Conservation (phyloP, 2,797 vertebrate species). For the Eptatretus atami region DNA sequence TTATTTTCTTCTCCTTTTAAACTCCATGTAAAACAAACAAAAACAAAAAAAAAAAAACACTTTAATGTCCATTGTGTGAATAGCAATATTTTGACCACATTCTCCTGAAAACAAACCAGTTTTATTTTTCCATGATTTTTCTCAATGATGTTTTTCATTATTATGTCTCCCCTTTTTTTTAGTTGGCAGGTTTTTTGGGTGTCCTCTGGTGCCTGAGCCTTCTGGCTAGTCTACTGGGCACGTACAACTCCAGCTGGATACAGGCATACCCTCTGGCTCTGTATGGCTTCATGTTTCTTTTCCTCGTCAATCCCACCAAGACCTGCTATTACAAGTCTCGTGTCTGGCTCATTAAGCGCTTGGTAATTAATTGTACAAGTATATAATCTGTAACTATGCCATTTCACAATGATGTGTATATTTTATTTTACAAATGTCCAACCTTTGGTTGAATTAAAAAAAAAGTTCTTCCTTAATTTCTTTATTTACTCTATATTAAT, state of each 20-base stretch:
- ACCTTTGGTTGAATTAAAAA: neutral
- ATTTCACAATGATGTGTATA: too few relatives aligned
- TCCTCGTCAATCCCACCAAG: conserved; percentile 94
- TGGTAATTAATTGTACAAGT: conserved; percentile 34
- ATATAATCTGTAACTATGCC: too few relatives aligned
- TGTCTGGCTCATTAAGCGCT: conserved; percentile 85
- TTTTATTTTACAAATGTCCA: too few relatives aligned
- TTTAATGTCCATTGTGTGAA: too few relatives aligned
- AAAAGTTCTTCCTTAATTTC: neutral
- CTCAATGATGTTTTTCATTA: too few relatives aligned
- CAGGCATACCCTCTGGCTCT: conserved; percentile 66
- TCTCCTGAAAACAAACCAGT: too few relatives aligned
- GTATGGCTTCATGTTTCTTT: conserved; percentile 75
- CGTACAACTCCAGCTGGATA: conserved; percentile 33
- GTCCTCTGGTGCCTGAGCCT: conserved; percentile 86
- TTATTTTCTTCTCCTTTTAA: too few relatives aligned
- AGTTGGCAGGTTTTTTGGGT: conserved; percentile 85
- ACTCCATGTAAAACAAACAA: too few relatives aligned
- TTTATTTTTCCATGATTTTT: too few relatives aligned
- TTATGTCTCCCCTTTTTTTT: conserved; percentile 7
- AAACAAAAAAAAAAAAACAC: too few relatives aligned
- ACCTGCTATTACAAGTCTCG: conserved; percentile 95
- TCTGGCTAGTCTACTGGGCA: conserved; percentile 51
- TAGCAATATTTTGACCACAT: too few relatives aligned
- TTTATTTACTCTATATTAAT: too few relatives aligned